Evolutionary conservation across 1,140 invertebrate species (phyloP).

Genomic region (Caerostris extrusa): DNA sequence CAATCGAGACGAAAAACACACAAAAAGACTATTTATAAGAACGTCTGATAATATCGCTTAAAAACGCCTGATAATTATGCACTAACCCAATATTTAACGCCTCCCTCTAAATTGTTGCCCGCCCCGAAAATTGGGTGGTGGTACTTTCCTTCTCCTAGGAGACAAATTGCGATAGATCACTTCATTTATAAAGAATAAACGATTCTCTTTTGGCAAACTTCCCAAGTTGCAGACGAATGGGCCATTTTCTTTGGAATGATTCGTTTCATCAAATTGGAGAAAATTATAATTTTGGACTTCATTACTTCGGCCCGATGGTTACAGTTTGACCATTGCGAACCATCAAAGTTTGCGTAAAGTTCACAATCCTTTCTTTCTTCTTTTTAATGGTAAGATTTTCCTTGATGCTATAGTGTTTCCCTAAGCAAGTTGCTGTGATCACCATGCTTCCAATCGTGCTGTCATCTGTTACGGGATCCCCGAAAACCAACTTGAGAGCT

Average conservation of each 20-base stretch:
- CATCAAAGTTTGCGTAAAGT: background rate
- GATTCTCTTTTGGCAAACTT: conserved; percentile 26
- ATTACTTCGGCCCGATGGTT: background rate
- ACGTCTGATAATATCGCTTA: no score
- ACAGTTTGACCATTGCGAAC: background rate
- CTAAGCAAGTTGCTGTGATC: background rate
- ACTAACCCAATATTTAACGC: no score
- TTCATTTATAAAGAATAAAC: conserved; percentile 45
- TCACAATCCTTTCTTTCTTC: background rate
- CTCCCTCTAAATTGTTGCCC: background rate
- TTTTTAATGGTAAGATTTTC: conserved; percentile 34
- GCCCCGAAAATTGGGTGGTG: background rate
- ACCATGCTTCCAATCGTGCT: conserved; percentile 2
- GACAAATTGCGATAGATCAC: conserved; percentile 22
- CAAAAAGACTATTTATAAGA: no score
- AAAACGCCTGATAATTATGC: no score
- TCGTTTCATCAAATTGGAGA: conserved; percentile 23
- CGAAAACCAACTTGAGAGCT: conserved; percentile 33
- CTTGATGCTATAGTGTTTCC: background rate
- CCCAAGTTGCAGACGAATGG: conserved; percentile 29
- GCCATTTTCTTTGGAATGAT: background rate
- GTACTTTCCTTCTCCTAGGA: background rate
- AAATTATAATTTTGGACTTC: conserved; percentile 53
- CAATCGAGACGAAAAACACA: no score
- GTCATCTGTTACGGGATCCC: background rate